These are phyloP conservation scores for Monodelphis domestica DNA, from an alignment of 2,797 vertebrate species.

Conservation along the genomic window DNA sequence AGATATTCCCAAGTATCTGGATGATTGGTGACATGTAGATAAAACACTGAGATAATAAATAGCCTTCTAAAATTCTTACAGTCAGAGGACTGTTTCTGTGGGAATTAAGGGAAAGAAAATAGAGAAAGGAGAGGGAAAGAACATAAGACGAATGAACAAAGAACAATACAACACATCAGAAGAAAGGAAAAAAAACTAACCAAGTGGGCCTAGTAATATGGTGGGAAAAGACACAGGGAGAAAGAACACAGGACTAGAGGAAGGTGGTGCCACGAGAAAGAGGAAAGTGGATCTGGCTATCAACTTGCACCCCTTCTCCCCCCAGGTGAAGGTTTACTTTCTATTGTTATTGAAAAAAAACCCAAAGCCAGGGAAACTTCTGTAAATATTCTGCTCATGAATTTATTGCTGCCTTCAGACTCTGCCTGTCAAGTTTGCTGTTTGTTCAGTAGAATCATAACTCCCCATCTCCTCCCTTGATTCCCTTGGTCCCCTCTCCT, in stretches of 20 bases:
- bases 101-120: constrained; percentile 47
- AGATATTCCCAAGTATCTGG: constrained; percentile 42
- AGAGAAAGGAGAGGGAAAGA: constrained; percentile 1
- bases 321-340: not conserved
- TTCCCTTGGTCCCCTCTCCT: not conserved
- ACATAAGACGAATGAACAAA: constrained; percentile 33
- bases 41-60: constrained; percentile 48
- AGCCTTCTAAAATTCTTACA: constrained; percentile 5
- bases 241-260: not conserved
- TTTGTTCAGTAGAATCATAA: constrained; percentile 47
- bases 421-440: constrained; percentile 64
- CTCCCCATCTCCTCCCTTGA: constrained; percentile 14
- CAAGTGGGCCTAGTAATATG: not conserved
- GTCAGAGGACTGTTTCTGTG: constrained; percentile 45
- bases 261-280: not conserved
- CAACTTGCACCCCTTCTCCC: not conserved
- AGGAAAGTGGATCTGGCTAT: not conserved
- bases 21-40: constrained; percentile 60
- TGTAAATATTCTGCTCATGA: constrained; percentile 37
- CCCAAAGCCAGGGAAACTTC: not conserved
- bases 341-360: not conserved
- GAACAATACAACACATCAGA: not conserved
- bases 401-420: constrained; percentile 27
- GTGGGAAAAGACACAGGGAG: not conserved
- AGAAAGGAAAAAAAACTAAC: too few relatives aligned